Evolutionary conservation across 2,888 invertebrate genomes (phyloP), one percentile per base, ranked within the genome.

Genomic region (Tiphia femorata): DNA sequence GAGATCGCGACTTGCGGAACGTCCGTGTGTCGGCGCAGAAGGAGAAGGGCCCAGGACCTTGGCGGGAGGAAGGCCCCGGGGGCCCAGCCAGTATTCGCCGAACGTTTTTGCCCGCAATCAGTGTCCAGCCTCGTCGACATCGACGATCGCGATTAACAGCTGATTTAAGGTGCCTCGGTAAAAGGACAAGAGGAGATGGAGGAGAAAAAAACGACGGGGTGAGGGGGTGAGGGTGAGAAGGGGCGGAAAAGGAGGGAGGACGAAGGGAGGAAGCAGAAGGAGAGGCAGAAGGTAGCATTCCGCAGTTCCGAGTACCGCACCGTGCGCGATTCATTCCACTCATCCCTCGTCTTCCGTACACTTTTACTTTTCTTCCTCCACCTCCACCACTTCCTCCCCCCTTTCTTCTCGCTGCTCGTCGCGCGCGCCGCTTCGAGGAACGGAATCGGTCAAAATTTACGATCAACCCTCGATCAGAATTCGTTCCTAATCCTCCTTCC

Each of bases 371-470:
- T 44, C 54, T 29, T 49, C 47, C 55, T 52, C n/a, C n/a, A n/a
- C n/a, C n/a, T n/a, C n/a, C n/a, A n/a, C n/a, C n/a, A n/a, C n/a
- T n/a, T n/a, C n/a, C n/a, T n/a, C n/a, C n/a, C n/a, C n/a, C n/a
- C n/a, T n/a, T n/a, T 56, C 49, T 10, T 55, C 23, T 10, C 19
- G 3, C 14, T 7, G 16, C 49, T 19, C 17, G 17, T 14, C 20
- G 21, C 42, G 55, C 50, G 42, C 47, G 55, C 12, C 38, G 44
- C 14, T 57, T 64, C 44, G 49, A 25, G 49, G 64, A 58, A 62
- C 47, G 21, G 54, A 59, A 53, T 49, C 59, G 44, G 47, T 52
- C 58, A 56, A 67, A n/a, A 69, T 68, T 68, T 68, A 69, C 58
- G 61, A 65, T 59, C 63, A 63, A 56, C 59, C 56, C 59, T 63